Evolutionary conservation across 2,888 invertebrate species (phyloP).

Genomic region (Chloromyia formosa): DNA sequence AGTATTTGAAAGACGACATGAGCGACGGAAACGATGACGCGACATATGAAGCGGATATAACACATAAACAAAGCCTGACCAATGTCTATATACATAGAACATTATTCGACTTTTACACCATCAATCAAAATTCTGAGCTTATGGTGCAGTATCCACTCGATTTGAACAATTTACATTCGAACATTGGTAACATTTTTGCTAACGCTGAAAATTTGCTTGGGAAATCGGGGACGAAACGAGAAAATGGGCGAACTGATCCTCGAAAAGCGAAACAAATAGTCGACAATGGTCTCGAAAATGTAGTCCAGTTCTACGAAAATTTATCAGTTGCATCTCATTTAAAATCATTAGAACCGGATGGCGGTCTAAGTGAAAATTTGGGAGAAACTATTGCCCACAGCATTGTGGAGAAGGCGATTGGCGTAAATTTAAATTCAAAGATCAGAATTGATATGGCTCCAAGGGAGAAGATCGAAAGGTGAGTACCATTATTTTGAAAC

Average conservation of each 20-base stretch:
- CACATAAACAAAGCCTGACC: conserved; percentile 36
- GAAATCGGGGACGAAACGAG: background rate
- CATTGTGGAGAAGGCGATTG: conserved; percentile 58
- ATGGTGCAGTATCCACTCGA: conserved; percentile 60
- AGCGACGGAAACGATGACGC: conserved; percentile 38
- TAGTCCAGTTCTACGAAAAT: conserved; percentile 64
- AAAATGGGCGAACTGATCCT: background rate
- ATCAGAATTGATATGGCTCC: background rate
- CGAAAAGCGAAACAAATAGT: conserved; percentile 39
- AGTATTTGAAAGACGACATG: background rate
- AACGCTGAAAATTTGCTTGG: background rate
- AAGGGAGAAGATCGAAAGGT: conserved; percentile 10
- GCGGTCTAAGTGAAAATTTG: conserved; percentile 56
- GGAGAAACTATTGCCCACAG: conserved; percentile 58
- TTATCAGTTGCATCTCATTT: conserved; percentile 60
- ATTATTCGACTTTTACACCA: conserved; percentile 60
- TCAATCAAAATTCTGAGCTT: conserved; percentile 57
- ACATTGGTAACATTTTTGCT: conserved; percentile 56
- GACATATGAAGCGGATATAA: background rate
- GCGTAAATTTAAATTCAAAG: conserved; percentile 56
- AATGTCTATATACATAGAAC: conserved; percentile 55
- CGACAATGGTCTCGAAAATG: conserved; percentile 17
- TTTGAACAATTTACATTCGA: conserved; percentile 57
- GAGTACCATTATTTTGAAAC: background rate
- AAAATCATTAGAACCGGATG: conserved; percentile 52